Evolutionary conservation across 2,113 vertebrate species (phyloP).

Genomic region (Trogon surrucura): DNA sequence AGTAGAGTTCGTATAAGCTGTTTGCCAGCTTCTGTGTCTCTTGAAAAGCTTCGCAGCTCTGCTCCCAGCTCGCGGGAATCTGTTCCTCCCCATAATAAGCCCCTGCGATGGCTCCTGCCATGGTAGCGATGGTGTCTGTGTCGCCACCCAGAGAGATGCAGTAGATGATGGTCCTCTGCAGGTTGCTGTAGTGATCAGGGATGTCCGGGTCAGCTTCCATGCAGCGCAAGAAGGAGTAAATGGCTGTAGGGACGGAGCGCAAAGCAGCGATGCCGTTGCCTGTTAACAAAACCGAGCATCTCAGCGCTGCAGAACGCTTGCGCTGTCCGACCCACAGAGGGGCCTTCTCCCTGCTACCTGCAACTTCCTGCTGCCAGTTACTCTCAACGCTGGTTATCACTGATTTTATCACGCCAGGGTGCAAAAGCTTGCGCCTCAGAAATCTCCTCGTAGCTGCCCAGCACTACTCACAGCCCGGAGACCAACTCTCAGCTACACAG

Average conservation of each 20-base stretch:
- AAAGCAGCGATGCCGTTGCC: constrained; percentile 95
- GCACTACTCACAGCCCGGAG: background rate
- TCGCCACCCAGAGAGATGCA: constrained; percentile 95
- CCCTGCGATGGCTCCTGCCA: constrained; percentile 96
- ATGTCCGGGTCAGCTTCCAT: constrained; percentile 88
- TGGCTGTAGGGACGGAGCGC: constrained; percentile 95
- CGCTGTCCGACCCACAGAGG: background rate
- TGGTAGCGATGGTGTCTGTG: constrained; percentile 98
- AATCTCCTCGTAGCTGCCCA: background rate
- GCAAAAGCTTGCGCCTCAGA: background rate
- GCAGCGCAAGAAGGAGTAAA: constrained; percentile 95
- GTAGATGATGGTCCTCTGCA: constrained; percentile 93
- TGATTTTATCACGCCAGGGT: background rate
- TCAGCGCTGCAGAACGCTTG: background rate
- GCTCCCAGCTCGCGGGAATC: constrained; percentile 87
- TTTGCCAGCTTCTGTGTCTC: constrained; percentile 85
- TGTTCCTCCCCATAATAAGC: constrained; percentile 92
- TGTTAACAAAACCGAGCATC: constrained; percentile 37
- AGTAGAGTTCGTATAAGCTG: constrained; percentile 84
- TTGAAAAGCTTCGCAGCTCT: constrained; percentile 89
- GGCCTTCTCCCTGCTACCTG: background rate
- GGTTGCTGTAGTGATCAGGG: constrained; percentile 83
- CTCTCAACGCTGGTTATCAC: fast-evolving
- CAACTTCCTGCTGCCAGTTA: fast-evolving
- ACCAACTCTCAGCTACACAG: background rate